Evolutionary conservation across 2,113 vertebrate genomes (phyloP).

Genomic region (Microtus pennsylvanicus): DNA sequence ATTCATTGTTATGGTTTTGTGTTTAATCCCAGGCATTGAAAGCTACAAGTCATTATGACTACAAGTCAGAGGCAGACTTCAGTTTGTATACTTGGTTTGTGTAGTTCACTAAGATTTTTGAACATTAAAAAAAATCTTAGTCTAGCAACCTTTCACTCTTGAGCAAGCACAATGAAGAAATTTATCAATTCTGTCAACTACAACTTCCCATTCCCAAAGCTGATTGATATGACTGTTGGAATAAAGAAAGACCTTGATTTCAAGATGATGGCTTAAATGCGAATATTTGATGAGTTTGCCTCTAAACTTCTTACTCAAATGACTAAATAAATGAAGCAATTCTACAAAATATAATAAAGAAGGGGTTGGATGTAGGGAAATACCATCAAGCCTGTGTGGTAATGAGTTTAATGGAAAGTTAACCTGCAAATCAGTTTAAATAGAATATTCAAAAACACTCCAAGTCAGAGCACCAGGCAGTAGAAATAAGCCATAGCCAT

Average conservation of each 20-base stretch:
- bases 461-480: neutral
- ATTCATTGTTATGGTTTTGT: neutral
- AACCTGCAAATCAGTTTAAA: neutral
- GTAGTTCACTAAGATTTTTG: neutral
- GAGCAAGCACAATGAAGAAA: neutral
- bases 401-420: neutral
- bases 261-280: neutral
- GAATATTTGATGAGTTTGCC: neutral
- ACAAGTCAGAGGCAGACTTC: neutral
- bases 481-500: neutral
- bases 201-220: neutral
- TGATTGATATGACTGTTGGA: neutral
- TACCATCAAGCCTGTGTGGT: neutral
- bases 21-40: neutral
- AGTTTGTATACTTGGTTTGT: neutral
- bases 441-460: neutral
- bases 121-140: neutral
- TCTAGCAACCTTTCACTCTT: neutral
- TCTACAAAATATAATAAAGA: neutral
- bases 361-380: neutral
- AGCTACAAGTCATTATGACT: neutral
- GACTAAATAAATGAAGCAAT: neutral
- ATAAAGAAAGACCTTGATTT: neutral
- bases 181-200: neutral
- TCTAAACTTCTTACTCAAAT: conserved; percentile 33